Conservation (phyloP, 2,113 vertebrate genomes). For the Sprattus sprattus region DNA sequence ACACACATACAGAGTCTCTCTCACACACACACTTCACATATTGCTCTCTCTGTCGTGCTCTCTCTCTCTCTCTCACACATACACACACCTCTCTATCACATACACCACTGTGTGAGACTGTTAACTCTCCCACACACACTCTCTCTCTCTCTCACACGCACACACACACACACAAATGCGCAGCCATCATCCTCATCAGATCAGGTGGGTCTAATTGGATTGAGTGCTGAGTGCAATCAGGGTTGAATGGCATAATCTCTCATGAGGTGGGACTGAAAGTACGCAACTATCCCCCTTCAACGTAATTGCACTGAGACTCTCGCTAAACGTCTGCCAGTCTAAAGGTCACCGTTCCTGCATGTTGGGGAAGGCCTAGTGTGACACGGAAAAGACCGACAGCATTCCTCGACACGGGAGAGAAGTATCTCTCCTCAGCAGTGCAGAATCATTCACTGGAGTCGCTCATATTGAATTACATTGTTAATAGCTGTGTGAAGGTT, state of each 20-base stretch:
- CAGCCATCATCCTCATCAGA: slow-evolving; percentile 14
- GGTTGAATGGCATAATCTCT: slow-evolving; percentile 3
- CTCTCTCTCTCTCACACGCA: slow-evolving; percentile 24
- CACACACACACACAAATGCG: slow-evolving; percentile 13
- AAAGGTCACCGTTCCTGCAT: not conserved
- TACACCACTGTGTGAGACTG: not conserved
- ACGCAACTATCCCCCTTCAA: not conserved
- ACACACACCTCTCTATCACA: not conserved
- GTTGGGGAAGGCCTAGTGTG: not conserved
- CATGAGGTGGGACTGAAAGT: not conserved
- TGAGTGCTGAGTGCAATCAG: not conserved
- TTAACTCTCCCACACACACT: not conserved
- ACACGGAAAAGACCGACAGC: not conserved
- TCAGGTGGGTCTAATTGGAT: slow-evolving; percentile 5
- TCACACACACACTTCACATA: not conserved
- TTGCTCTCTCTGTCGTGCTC: not conserved
- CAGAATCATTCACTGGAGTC: not conserved
- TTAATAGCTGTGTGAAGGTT: not conserved
- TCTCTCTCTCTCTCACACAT: not conserved
- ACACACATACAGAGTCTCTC: not conserved
- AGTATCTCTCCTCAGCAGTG: too few relatives aligned
- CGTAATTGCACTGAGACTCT: not conserved
- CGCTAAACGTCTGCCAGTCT: too few relatives aligned
- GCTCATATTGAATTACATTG: not conserved
- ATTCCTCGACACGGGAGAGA: not conserved